Evolutionary conservation across 2,797 vertebrate species (phyloP).

Genomic region (Rhincodon typus): DNA sequence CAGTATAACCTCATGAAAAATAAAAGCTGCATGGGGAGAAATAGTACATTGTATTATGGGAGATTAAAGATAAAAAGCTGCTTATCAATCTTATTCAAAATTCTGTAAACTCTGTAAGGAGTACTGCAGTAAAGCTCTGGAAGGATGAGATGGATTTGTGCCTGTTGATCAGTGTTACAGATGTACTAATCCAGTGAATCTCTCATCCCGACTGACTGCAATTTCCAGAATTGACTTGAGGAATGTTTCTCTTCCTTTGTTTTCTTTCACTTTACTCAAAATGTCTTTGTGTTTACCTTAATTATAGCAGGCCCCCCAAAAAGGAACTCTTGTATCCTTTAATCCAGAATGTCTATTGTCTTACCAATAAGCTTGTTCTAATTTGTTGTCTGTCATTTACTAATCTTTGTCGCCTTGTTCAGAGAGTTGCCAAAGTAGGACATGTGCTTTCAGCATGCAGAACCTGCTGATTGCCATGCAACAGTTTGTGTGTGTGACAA

Average conservation of each 20-base stretch:
- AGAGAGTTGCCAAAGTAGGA: neutral
- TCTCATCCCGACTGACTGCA: neutral
- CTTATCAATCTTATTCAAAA: neutral
- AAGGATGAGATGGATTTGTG: neutral
- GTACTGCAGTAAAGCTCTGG: neutral
- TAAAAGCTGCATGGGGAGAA: neutral
- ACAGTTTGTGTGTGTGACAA: neutral
- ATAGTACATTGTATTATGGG: neutral
- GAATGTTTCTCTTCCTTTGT: neutral
- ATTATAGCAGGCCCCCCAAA: neutral
- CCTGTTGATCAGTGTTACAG: neutral
- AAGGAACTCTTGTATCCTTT: neutral
- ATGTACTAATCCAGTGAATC: neutral
- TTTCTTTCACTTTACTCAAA: neutral
- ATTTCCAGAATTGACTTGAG: neutral
- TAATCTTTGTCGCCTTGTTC: neutral
- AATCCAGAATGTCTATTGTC: neutral
- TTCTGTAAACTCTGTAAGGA: neutral
- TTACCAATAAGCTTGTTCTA: neutral
- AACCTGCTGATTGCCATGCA: neutral
- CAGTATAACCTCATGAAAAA: neutral
- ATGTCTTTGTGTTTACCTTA: neutral
- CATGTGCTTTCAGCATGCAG: neutral
- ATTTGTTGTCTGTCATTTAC: neutral
- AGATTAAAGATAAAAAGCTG: neutral